Evolutionary conservation across 1,140 invertebrate genomes (phyloP).

Genomic region (Antheraea pernyi): DNA sequence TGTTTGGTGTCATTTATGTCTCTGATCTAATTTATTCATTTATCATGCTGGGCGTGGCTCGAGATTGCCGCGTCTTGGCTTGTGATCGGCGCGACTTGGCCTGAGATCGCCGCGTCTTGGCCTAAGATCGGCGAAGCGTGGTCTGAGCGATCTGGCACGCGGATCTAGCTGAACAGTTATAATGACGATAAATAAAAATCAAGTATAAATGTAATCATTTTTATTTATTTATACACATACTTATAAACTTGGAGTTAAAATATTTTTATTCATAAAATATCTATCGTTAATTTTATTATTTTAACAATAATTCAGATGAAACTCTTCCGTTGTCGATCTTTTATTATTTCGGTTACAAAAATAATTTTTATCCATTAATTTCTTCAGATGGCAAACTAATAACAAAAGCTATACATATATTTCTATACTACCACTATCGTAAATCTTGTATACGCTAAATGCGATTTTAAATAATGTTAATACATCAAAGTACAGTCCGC

Average conservation of each 20-base stretch:
- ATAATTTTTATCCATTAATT: slow-evolving; percentile 52
- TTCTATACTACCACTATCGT: neutral
- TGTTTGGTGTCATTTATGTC: slow-evolving; percentile 19
- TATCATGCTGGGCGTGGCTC: too few species aligned
- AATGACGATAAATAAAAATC: slow-evolving; percentile 37
- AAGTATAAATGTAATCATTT: slow-evolving; percentile 40
- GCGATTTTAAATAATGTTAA: too few species aligned
- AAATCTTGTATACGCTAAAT: neutral
- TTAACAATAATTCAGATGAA: slow-evolving; percentile 56
- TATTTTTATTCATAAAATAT: slow-evolving; percentile 63
- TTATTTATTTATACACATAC: slow-evolving; percentile 62
- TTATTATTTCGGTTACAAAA: slow-evolving; percentile 60
- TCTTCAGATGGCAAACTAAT: slow-evolving; percentile 9
- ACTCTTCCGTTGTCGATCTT: slow-evolving; percentile 18
- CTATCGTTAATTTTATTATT: slow-evolving; percentile 62
- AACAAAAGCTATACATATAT: slow-evolving; percentile 26
- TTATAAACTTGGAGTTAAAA: slow-evolving; percentile 73
- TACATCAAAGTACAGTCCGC: too few species aligned
- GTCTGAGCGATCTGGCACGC: too few species aligned
- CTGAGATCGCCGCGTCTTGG: too few species aligned
- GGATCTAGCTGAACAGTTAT: neutral
- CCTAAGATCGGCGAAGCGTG: too few species aligned
- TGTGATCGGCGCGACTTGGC: too few species aligned
- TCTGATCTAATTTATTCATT: neutral
- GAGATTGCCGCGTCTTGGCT: too few species aligned